Conservation (phyloP, 2,888 invertebrate species). For the Mimachlamys varia region DNA sequence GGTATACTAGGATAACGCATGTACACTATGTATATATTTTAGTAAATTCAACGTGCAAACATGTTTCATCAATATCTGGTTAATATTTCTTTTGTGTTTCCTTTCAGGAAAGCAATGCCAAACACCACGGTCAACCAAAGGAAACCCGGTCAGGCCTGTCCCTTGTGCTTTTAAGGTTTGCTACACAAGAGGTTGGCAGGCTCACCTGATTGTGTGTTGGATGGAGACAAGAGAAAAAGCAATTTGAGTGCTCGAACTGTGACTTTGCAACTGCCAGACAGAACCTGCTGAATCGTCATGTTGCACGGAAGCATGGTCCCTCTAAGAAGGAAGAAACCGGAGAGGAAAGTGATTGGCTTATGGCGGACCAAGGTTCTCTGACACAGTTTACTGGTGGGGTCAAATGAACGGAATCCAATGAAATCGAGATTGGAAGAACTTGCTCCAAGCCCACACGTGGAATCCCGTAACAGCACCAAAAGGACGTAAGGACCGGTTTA, state of each 20-base stretch:
- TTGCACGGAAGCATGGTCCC: conserved; percentile 22
- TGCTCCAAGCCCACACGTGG: neutral
- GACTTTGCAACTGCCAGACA: neutral
- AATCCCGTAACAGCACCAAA: neutral
- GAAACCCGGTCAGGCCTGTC: too few relatives aligned
- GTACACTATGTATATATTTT: too few relatives aligned
- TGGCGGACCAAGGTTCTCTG: too few relatives aligned
- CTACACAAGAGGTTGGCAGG: neutral
- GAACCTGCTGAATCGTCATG: neutral
- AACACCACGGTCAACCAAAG: too few relatives aligned
- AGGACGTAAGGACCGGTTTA: neutral
- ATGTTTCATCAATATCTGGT: too few relatives aligned
- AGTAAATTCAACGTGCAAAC: too few relatives aligned
- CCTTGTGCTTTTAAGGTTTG: neutral
- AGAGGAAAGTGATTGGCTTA: too few relatives aligned
- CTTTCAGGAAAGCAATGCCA: too few relatives aligned
- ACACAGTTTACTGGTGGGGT: neutral
- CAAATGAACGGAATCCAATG: neutral
- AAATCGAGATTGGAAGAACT: neutral
- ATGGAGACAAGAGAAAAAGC: neutral
- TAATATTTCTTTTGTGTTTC: too few relatives aligned
- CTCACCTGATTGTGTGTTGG: neutral
- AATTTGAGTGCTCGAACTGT: neutral
- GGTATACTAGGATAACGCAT: neutral
- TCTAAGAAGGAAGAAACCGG: too few relatives aligned